Base-by-base conservation (phyloP, 2,888 invertebrate species). In the Zygothrica quintamaculata region DNA sequence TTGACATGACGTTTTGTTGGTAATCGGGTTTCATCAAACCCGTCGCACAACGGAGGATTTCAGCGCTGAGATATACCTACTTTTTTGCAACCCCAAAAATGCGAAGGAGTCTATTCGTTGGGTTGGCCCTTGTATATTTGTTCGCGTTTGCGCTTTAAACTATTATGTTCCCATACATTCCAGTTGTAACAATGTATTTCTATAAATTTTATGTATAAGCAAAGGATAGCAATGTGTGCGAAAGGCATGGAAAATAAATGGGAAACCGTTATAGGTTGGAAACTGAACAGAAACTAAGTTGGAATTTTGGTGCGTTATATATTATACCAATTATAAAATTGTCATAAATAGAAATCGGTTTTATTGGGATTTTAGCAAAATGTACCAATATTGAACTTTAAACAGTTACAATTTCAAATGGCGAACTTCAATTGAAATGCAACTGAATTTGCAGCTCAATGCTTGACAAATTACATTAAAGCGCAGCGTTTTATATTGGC, bases 381-480 rank as follows among this genome's bases (percentile, higher is more conserved):
- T 36, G 42, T 33, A 8, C n/a, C n/a, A n/a, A n/a, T n/a, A n/a
- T n/a, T n/a, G n/a, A n/a, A n/a, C n/a, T n/a, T n/a, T n/a, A n/a
- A 25, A 13, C 29, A 47, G 42, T 25, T 12, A 42, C 40, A 46
- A 25, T 26, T 33, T 11, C 13, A 37, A 36, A 43, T 51, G n/a
- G n/a, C n/a, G 3, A 22, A 22, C 18, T 22, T 15, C 34, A 50
- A 29, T 26, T 15, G 6, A 22, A 26, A 12, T 34, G 22, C 6
- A 33, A 25, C 12, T 58, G 52, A 43, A 18, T 66, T 69, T 72
- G 34, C 61, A 60, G 43, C 18, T 42, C 55, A 73, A 56, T 48
- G 47, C 40, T 33, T 56, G 15, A 7, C 5, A 15, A 52, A 61
- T 33, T 40, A 53, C 44, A 53, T 46, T 33, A 44, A 33, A 51